A percentile compares a stretch with the other conserved stretches of the same genome.
Evolutionary conservation across 2,113 vertebrate species (phyloP).

Genomic region (Gopherus evgoodei): DNA sequence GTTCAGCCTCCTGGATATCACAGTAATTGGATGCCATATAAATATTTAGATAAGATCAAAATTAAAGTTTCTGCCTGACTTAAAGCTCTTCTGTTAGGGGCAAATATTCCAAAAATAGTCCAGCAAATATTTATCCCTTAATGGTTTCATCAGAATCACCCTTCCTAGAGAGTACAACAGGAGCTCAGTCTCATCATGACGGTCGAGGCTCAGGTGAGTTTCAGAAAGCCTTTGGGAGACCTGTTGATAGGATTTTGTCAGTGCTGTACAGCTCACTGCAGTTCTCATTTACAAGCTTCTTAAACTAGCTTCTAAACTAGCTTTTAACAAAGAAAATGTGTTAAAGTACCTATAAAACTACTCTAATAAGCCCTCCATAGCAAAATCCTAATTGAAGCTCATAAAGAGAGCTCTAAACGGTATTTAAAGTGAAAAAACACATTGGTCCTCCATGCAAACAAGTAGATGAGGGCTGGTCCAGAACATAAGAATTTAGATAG

Average conservation of each 20-base stretch:
- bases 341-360: constrained; percentile 79
- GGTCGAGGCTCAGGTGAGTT: background rate
- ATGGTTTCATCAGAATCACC: background rate
- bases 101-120: background rate
- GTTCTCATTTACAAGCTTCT: constrained; percentile 78
- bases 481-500: constrained; percentile 35
- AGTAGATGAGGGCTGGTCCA: constrained; percentile 36
- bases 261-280: constrained; percentile 59
- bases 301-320: constrained; percentile 78
- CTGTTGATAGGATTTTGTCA: constrained; percentile 53
- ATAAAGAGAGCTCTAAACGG: constrained; percentile 73
- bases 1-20: background rate
- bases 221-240: constrained; percentile 49
- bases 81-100: background rate
- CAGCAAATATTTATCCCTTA: background rate
- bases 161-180: rapidly evolving
- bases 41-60: background rate
- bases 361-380: constrained; percentile 78
- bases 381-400: constrained; percentile 75
- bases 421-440: constrained; percentile 68
- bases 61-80: background rate
- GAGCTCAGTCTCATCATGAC: background rate
- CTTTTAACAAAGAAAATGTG: constrained; percentile 82
- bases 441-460: constrained; percentile 57
- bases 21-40: background rate